Conservation (phyloP, 2,113 vertebrate species). For the Orientallactaga bullata region DNA sequence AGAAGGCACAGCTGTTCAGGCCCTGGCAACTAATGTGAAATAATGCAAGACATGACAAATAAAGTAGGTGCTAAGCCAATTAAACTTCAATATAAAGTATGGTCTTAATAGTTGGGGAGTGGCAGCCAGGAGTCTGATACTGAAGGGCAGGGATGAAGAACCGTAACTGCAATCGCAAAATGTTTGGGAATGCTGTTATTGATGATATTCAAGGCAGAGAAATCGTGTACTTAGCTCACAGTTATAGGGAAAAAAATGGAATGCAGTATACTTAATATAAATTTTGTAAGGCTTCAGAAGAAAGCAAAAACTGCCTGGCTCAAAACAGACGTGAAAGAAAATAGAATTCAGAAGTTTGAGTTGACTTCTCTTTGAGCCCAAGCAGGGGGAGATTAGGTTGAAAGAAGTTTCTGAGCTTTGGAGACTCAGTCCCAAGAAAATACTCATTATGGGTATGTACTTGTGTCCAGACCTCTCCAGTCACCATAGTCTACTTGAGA, state of each 20-base stretch:
- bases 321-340: slow-evolving; percentile 31
- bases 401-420: neutral
- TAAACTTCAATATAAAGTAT: neutral
- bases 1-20: neutral
- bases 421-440: neutral
- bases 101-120: neutral
- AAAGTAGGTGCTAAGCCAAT: neutral
- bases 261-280: neutral
- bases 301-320: slow-evolving; percentile 10
- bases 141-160: neutral
- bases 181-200: neutral
- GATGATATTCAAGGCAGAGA: neutral
- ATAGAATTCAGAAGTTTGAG: slow-evolving; percentile 21
- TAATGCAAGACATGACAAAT: neutral
- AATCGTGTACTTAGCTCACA: neutral
- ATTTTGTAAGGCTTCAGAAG: slow-evolving; percentile 43
- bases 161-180: neutral
- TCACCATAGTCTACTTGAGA: neutral
- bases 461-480: neutral
- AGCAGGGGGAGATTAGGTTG: neutral
- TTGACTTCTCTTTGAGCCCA: neutral
- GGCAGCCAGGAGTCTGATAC: neutral
- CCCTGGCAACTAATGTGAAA: neutral
- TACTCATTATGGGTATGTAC: neutral
- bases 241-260: neutral